These are phyloP conservation scores for Salvelinus alpinus DNA, from an alignment of 2,113 vertebrate genomes.

Conservation along the genomic window DNA sequence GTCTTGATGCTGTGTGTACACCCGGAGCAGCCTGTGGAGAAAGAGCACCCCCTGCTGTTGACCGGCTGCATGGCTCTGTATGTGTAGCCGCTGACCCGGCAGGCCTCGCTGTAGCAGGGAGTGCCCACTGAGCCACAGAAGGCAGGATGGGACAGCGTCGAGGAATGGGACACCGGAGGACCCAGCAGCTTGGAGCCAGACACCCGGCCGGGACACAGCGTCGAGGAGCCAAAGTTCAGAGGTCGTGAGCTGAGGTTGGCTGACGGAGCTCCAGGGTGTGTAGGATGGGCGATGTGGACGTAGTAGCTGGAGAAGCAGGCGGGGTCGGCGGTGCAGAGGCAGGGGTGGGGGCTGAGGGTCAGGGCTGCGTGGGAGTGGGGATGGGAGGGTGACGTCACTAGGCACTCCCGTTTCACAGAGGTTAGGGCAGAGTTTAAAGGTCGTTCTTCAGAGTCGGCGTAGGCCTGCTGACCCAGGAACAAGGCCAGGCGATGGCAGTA, in stretches of 20 bases:
- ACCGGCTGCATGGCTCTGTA: conserved; percentile 85
- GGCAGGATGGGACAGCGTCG: conserved; percentile 78
- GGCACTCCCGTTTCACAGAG: conserved; percentile 90
- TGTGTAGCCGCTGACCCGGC: conserved; percentile 77
- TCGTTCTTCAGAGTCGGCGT: conserved; percentile 58
- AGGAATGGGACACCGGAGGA: conserved; percentile 73
- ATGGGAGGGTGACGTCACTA: conserved; percentile 64
- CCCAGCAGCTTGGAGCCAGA: conserved; percentile 79
- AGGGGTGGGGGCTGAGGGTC: conserved; percentile 74
- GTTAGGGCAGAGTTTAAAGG: conserved; percentile 56
- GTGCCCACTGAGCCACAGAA: conserved; percentile 80
- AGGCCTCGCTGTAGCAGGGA: conserved; percentile 81
- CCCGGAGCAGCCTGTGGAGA: conserved; percentile 77
- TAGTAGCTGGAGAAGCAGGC: conserved; percentile 81
- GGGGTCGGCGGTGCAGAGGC: conserved; percentile 74
- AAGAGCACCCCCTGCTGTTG: conserved; percentile 77
- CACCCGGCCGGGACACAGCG: conserved; percentile 68
- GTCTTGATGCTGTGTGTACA: conserved; percentile 89
- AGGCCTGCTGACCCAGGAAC: conserved; percentile 80
- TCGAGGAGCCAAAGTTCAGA: conserved; percentile 69
- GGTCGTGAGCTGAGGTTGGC: conserved; percentile 54
- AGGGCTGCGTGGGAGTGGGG: conserved; percentile 70
- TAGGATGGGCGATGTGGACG: conserved; percentile 64
- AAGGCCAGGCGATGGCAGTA: conserved; percentile 88
- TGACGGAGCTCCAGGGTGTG: conserved; percentile 62